phyloP scores from a whole-genome alignment of 2,113 vertebrate species.

The Speoplatyrhinus poulsoni region DNA sequence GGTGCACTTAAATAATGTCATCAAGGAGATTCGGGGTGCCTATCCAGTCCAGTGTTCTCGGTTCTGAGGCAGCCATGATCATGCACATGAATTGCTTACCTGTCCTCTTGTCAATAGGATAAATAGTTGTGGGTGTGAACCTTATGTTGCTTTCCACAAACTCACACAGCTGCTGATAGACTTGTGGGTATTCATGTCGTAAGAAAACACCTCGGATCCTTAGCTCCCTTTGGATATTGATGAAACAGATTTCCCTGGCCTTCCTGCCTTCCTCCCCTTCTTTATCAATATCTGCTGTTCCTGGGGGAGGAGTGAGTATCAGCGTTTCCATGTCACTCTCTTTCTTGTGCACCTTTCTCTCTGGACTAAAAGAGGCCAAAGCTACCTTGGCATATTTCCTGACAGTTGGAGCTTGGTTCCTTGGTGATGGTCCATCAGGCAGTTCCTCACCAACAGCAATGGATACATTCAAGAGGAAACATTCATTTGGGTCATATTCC shows the following conservation, averaged over 20 bases:
- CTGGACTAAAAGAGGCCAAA: slow-evolving; percentile 90
- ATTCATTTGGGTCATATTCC: slow-evolving; percentile 95
- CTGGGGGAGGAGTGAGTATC: slow-evolving; percentile 93
- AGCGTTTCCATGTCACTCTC: slow-evolving; percentile 95
- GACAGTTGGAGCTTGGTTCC: slow-evolving; percentile 87
- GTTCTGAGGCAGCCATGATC: slow-evolving; percentile 98
- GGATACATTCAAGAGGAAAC: slow-evolving; percentile 97
- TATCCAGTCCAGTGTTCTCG: slow-evolving; percentile 95
- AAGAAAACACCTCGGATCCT: slow-evolving; percentile 93
- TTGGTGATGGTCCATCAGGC: slow-evolving; percentile 82
- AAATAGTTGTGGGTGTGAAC: slow-evolving; percentile 97
- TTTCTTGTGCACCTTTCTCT: slow-evolving; percentile 84
- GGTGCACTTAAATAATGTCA: slow-evolving; percentile 88
- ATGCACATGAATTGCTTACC: slow-evolving; percentile 99
- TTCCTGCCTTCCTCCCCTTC: slow-evolving; percentile 92
- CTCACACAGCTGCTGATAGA: slow-evolving; percentile 95
- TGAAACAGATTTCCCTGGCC: slow-evolving; percentile 94
- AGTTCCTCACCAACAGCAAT: slow-evolving; percentile 90
- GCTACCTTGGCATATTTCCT: slow-evolving; percentile 97
- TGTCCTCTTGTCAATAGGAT: slow-evolving; percentile 95
- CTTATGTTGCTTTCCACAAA: slow-evolving; percentile 94
- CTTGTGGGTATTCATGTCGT: slow-evolving; percentile 91
- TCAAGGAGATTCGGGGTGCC: slow-evolving; percentile 95
- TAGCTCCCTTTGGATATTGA: slow-evolving; percentile 96
- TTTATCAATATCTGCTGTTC: slow-evolving; percentile 90